Conservation (phyloP, 2,888 invertebrate genomes). For the Schrankia costaestrigalis region DNA sequence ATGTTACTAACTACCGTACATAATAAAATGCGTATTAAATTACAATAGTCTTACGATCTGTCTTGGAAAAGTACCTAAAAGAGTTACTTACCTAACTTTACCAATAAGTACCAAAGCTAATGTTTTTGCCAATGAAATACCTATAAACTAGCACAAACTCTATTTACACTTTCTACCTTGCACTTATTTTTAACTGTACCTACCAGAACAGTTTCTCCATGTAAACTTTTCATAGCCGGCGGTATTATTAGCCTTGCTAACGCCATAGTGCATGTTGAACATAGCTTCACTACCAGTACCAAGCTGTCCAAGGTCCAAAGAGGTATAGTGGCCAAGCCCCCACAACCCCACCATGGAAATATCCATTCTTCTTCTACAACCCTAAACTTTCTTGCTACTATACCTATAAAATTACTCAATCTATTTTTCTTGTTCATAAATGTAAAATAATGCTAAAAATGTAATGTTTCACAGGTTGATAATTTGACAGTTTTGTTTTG, state of each 20-base stretch:
- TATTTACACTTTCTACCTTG: background rate
- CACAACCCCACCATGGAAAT: constrained; percentile 69
- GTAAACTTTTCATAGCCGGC: constrained; percentile 61
- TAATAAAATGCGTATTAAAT: no score
- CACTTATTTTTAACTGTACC: constrained; percentile 1
- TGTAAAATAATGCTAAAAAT: constrained; percentile 32
- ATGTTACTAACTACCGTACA: no score
- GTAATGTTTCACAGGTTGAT: no score
- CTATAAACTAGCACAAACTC: no score
- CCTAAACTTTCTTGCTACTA: constrained; percentile 62
- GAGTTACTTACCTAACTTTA: background rate
- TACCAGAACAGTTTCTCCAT: constrained; percentile 70
- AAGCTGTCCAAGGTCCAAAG: constrained; percentile 62
- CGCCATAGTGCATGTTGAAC: constrained; percentile 58
- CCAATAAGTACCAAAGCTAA: background rate
- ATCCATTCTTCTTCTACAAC: constrained; percentile 68
- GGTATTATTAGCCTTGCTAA: constrained; percentile 54
- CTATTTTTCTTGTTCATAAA: constrained; percentile 65
- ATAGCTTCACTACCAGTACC: constrained; percentile 62
- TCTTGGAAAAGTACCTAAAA: background rate
- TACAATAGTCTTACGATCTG: background rate
- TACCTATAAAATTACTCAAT: constrained; percentile 53
- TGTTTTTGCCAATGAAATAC: background rate
- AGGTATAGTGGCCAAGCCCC: constrained; percentile 55
- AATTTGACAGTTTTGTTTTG: no score